Evolutionary conservation across 2,113 vertebrate species (phyloP).

Genomic region (Trogon melanurus): DNA sequence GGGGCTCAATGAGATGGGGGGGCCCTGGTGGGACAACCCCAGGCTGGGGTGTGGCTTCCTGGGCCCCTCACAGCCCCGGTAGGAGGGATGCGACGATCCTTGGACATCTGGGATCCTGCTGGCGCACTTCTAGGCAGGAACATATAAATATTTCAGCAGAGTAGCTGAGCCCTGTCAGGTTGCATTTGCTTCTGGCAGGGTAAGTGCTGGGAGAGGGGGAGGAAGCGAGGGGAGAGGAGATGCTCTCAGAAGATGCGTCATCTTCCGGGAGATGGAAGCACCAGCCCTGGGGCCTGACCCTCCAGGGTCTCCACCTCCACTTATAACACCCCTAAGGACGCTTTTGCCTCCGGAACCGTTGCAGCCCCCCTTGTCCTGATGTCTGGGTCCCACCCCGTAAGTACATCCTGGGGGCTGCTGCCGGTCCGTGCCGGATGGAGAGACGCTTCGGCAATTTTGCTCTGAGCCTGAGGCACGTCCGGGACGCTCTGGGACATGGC

Average conservation of each 20-base stretch:
- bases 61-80: background rate
- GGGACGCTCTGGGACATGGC: background rate
- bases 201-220: background rate
- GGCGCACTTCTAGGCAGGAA: background rate
- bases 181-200: background rate
- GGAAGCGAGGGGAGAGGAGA: background rate
- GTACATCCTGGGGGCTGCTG: background rate
- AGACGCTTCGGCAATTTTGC: background rate
- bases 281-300: background rate
- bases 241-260: background rate
- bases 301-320: background rate
- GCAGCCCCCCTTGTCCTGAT: background rate
- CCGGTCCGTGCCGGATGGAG: too few relatives aligned
- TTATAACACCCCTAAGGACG: background rate
- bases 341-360: background rate
- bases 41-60: background rate
- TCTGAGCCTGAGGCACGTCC: background rate
- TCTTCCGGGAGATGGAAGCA: background rate
- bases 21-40: background rate
- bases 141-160: conserved; percentile 40
- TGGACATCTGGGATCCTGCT: background rate
- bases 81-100: accelerated
- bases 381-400: background rate
- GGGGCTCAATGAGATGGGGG: background rate
- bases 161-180: conserved; percentile 31